Evolutionary conservation across 2,797 vertebrate species (phyloP), one percentile per base, ranked within the genome.

Genomic region (Spheniscus humboldti): DNA sequence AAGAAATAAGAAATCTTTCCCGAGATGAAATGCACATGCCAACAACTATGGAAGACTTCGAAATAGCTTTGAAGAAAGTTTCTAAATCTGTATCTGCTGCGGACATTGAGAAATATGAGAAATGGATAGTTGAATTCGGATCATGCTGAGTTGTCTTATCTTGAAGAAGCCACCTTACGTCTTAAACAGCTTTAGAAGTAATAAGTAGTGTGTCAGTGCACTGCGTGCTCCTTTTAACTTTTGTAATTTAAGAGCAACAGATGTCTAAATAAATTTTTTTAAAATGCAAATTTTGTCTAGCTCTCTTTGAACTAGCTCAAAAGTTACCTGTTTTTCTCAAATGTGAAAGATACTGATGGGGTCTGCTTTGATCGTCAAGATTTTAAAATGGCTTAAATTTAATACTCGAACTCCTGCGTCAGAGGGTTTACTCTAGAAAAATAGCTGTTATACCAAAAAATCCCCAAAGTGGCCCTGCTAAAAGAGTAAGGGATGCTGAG

Each of bases 11-110:
- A 50, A 99, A 99, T 97, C 99, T 99, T 75, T 99, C 99, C 60
- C 98, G 98, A 96, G 99, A 99, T 41, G 99, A 99, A 97, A 99
- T 99, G 99, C 99, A 99, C 97, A 99, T 99, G 99, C 99, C 99
- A 63, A 99, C 99, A 57, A 99, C 99, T 80, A 99, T 99, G 99
- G 99, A 99, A 91, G 99, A 99, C 97, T 99, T 99, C 93, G 99
- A 99, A 98, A 98, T 99, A 4, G 98, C 99, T 56, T 98, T 99
- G 93, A 99, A 97, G 97, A 99, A 99, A 95, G 99, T 99, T 86
- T 99, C 99, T 60, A 99, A 99, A 88, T 99, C 99, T 5, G 99
- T 99, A 59, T 99, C 99, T 60, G 99, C 98, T 41, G 89, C 98
- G 4, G 99, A 99, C 98, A 98, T 99, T 96, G 99, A 99, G 97